Evolutionary conservation across 1,140 invertebrate species (phyloP), one percentile per base, ranked within the genome.

Genomic region (Paraescarpia echinospica): DNA sequence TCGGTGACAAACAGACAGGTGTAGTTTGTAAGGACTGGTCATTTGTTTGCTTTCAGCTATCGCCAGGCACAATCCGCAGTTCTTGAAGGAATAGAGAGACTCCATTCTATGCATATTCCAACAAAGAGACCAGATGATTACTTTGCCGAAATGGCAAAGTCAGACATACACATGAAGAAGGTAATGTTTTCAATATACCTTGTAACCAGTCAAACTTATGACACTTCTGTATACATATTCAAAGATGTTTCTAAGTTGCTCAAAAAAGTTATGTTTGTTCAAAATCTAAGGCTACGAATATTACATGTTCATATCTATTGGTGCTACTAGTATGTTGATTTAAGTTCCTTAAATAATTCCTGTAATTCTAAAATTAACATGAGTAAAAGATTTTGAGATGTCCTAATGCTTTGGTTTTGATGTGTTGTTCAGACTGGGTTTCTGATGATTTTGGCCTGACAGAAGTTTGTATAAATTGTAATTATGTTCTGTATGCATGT

Each of bases 141-240:
- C 96, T 99, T 99, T 96, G 99, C 99, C 0, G 98, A 99, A 97
- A 99, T 99, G 99, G 98, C 98, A 1, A 99, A 99, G 96, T 97
- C 98, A 91, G 99, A 99, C 96, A 97, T 97, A 89, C 99, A 99
- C 94, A 99, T 99, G 99, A 98, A 99, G 95, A 99, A 99, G 96
- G 97, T 97, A 14, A 92, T 35, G 22, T 48, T 35, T 5, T 92
- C n/a, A 77, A 77, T 77, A 77, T 4, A 12, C 22, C 18, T 77
- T 77, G 22, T 77, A 51, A 51, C 48, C 48, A 9, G 8, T 51
- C 18, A 51, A 51, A 51, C 33, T 35, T 91, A 34, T 34, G n/a
- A 33, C 33, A 91, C n/a, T n/a, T n/a, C n/a, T n/a, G n/a, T n/a
- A n/a, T n/a, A n/a, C n/a, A n/a, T n/a, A n/a, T n/a, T n/a, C n/a